Base-by-base conservation (phyloP, 2,888 invertebrate species). In the Tinea trinotella region DNA sequence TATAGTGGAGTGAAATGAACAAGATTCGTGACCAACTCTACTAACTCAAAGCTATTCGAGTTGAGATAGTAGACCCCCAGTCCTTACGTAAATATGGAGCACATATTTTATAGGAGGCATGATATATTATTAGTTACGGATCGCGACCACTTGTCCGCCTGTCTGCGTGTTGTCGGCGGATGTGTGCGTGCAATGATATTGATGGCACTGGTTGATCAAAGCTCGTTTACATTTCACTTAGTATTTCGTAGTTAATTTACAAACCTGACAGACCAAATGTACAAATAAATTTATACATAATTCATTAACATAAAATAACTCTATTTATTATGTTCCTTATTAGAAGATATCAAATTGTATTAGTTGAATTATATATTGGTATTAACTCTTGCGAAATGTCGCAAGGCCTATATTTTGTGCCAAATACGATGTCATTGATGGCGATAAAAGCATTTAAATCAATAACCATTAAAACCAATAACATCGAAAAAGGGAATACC, bases 121-220 rank as follows among this genome's bases (percentile, higher is more conserved):
- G 70, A 74, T 71, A 71, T 75, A 75, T 74, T 69, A 71, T 75
- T 71, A 71, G 71, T 74, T 75, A 71, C 68, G 68, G 70, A 72
- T 70, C 67, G 70, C 70, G 68, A 71, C 73, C 74, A 75, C 70
- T 67, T 72, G 71, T 70, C 68, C 63, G 57, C 64, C 30, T 30
- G 30, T 65, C 68, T 62, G 58, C 64, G 65, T 62, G 64, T 68
- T 73, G 75, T 76, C 76, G 63, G 76, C 79, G 80, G 79, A 80
- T 77, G 74, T 68, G 61, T 67, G 70, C 71, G 72, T 65, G 70
- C 68, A 22, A 7, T 7, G 65, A 72, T 73, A 80, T 81, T 77
- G 76, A 81, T 80, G 72, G 75, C 68, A 70, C 74, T 71, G 71
- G 30, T 30, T 30, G 30, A 30, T 30, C 30, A 30, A 7, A 30